Evolutionary conservation across 2,797 vertebrate species (phyloP).

Genomic region (Chloroceryle amazona): DNA sequence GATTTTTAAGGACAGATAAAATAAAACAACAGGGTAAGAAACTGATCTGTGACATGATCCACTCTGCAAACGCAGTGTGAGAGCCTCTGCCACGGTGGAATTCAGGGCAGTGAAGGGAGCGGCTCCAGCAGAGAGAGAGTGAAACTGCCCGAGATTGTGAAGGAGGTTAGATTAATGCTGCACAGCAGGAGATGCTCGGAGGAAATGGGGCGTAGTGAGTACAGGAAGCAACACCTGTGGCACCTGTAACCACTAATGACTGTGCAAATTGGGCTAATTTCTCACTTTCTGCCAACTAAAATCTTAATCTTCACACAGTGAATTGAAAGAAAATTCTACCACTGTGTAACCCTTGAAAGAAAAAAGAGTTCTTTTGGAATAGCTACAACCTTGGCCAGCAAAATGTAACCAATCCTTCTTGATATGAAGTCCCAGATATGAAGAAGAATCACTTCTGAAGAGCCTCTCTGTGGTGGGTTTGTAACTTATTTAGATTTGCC

Average conservation of each 20-base stretch:
- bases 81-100: accelerated
- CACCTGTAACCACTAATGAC: background rate
- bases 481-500: background rate
- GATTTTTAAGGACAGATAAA: background rate
- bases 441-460: background rate
- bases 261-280: background rate
- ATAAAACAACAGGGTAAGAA: background rate
- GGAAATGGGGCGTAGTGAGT: background rate
- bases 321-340: background rate
- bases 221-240: slow-evolving; percentile 1
- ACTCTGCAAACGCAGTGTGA: background rate
- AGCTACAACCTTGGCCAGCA: accelerated
- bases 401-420: background rate
- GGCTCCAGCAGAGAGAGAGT: background rate
- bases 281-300: background rate
- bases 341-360: background rate
- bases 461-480: background rate
- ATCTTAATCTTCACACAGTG: background rate
- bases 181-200: background rate
- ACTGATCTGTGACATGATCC: background rate
- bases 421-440: background rate
- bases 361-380: background rate
- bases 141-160: background rate
- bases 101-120: background rate
- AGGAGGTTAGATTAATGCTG: background rate